phyloP scores from a whole-genome alignment of 2,888 invertebrate genomes.

The Diplazon laetatorius region DNA sequence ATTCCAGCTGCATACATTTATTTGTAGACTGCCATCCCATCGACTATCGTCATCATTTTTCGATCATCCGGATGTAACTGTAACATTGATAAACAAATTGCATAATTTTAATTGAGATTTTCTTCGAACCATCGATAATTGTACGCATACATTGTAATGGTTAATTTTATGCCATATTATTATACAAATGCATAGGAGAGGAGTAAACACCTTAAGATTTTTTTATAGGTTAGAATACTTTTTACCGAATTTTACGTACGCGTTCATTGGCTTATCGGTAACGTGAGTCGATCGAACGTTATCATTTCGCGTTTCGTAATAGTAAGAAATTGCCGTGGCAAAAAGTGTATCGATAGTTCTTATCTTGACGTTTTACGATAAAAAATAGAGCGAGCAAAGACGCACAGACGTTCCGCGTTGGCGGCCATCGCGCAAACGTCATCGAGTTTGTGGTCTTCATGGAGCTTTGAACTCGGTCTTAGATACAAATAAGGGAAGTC shows the following conservation, averaged over 20 bases:
- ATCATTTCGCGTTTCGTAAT: conserved; percentile 36
- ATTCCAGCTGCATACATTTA: neutral
- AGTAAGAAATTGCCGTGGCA: conserved; percentile 8
- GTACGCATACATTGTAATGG: neutral
- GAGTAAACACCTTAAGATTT: neutral
- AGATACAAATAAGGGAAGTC: too few species aligned
- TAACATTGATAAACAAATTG: neutral
- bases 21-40: neutral
- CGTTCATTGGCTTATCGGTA: conserved; percentile 3
- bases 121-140: neutral
- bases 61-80: conserved; percentile 47
- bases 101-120: conserved; percentile 15
- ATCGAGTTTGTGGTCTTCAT: too few species aligned
- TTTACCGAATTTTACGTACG: conserved; percentile 16
- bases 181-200: conserved; percentile 9
- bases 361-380: conserved; percentile 49
- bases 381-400: conserved; percentile 15
- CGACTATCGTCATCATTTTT: conserved; percentile 42
- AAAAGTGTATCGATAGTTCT: conserved; percentile 31
- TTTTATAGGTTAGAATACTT: conserved; percentile 6
- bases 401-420: conserved; percentile 46
- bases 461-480: too few species aligned
- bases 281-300: conserved; percentile 4
- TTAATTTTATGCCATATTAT: neutral
- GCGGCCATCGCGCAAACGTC: conserved; percentile 51